Conservation (phyloP, 2,888 invertebrate species). For the Branchellion lobata region DNA sequence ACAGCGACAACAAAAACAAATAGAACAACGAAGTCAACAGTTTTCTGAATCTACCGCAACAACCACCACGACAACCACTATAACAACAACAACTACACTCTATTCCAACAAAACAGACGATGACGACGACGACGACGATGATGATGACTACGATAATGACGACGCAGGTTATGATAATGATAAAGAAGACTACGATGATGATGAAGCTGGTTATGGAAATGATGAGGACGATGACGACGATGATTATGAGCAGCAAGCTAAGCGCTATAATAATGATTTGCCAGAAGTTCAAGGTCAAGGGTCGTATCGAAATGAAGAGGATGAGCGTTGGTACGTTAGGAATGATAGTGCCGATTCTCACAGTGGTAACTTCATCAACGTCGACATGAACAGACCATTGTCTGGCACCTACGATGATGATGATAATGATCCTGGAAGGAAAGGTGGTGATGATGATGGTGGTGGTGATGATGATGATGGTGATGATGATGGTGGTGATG, state of each 20-base stretch:
- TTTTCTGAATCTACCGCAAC: too few relatives aligned
- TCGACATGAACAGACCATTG: not conserved
- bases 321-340: not conserved
- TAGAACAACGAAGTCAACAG: too few relatives aligned
- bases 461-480: conserved; percentile 15
- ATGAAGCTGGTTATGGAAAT: not conserved
- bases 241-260: not conserved
- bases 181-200: not conserved
- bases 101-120: not conserved
- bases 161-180: conserved; percentile 16
- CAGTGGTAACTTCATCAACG: not conserved
- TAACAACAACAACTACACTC: not conserved
- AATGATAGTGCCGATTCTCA: not conserved
- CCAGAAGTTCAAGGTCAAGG: too few relatives aligned
- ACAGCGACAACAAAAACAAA: too few relatives aligned
- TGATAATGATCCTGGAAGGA: conserved; percentile 4
- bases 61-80: not conserved
- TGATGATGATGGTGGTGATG: conserved; percentile 21
- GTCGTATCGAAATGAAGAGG: too few relatives aligned
- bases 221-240: not conserved
- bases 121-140: not conserved
- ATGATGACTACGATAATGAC: conserved; percentile 18
- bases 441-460: conserved; percentile 20
- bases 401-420: not conserved
- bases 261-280: conserved; percentile 1